Base-by-base conservation (phyloP, 2,797 vertebrate species). In the Pterois miles region DNA sequence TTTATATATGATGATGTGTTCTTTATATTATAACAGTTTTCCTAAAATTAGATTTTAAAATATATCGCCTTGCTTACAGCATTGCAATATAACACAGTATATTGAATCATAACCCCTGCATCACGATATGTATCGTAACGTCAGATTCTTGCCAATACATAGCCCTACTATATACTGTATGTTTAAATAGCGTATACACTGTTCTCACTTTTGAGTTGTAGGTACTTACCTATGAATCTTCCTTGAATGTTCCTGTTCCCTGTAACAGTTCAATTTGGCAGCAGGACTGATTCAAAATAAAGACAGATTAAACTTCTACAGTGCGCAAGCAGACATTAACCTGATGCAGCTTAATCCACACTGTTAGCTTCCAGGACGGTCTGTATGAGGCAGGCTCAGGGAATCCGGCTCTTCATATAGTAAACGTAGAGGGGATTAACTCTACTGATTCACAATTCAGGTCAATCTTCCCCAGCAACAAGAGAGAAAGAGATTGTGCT, bases 361-460 rank as follows among this genome's bases (percentile, higher is more conserved):
- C 68, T 38, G 71, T 80, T 81, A 65, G 81, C 87, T 85, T 78
- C 71, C 68, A 74, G 73, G 58, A 81, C 31, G 34, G 69, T 76
- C 76, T 75, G 72, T 57, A 31, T 50, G 65, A 67, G 81, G 73
- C 76, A 57, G 80, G 75, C 77, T 86, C 48, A 11, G 81, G 59
- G 76, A 89, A 92, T 80, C 82, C 80, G 62, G 84, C 76, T 86
- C 85, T 80, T 90, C 83, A 80, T 83, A 82, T 76, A 84, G 80
- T 88, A 84, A 90, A 92, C 50, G 86, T 90, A 88, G 89, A 72
- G 92, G 80, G 92, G 91, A 95, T 95, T 95, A 95, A 85, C 82
- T 76, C 54, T 40, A 81, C 76, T 74, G 90, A 91, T 89, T 94
- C 87, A 86, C 83, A 89, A 94, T 94, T 92, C 92, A 93, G 92